A percentile compares a stretch with the other conserved stretches of the same genome.
Evolutionary conservation across 2,797 vertebrate species (phyloP).

Genomic region (Cyclura pinguis): DNA sequence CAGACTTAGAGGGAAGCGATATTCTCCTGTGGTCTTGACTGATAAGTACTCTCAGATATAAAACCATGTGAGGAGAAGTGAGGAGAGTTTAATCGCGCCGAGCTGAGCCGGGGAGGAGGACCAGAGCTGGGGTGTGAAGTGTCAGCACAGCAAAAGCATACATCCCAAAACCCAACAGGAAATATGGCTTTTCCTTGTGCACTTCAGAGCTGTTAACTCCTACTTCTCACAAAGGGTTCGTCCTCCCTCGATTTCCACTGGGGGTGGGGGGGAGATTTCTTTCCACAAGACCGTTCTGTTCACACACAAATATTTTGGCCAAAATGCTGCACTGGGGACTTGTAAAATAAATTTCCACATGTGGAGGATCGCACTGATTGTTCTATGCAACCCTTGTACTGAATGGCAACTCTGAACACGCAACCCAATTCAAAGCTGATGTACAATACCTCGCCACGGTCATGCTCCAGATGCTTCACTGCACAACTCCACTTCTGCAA

Average conservation of each 20-base stretch:
- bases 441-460: too few species aligned
- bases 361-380: too few species aligned
- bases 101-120: neutral
- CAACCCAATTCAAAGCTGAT: too few species aligned
- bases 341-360: too few species aligned
- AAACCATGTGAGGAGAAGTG: neutral
- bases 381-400: too few species aligned
- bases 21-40: neutral
- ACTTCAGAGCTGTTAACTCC: neutral
- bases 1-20: neutral
- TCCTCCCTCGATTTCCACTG: neutral
- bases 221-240: slow-evolving; percentile 22
- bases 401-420: too few species aligned
- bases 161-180: neutral
- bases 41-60: slow-evolving; percentile 25
- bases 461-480: too few species aligned
- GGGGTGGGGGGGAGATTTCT: neutral
- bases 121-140: neutral
- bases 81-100: neutral
- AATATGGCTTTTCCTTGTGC: neutral
- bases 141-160: neutral
- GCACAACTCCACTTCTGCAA: too few species aligned
- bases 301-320: neutral
- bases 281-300: neutral
- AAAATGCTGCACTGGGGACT: too few species aligned